Evolutionary conservation across 2,113 vertebrate species (phyloP).

Genomic region (Epinephelus moara): DNA sequence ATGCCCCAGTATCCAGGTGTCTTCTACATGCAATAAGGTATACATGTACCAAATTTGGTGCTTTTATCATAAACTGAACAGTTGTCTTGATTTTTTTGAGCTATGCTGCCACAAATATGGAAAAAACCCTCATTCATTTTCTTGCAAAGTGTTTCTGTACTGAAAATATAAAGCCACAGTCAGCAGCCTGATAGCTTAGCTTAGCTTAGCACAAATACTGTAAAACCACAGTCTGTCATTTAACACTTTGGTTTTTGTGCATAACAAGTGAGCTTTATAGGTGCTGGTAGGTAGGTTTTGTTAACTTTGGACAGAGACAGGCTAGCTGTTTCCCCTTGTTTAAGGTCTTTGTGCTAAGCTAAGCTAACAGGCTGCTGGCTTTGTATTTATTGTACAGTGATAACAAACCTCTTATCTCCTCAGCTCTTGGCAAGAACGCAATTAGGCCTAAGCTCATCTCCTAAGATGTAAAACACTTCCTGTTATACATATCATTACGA

Average conservation of each 20-base stretch:
- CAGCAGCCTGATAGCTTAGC: background rate
- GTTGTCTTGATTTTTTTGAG: too few relatives aligned
- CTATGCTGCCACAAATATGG: too few relatives aligned
- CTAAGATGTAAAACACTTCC: background rate
- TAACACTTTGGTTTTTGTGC: background rate
- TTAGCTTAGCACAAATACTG: background rate
- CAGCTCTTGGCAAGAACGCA: background rate
- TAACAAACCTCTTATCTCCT: background rate
- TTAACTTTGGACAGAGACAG: background rate
- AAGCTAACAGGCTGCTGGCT: background rate
- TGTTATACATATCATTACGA: background rate
- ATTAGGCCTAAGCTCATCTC: background rate
- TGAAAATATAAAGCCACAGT: background rate
- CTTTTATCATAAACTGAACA: too few relatives aligned
- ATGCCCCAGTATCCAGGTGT: too few relatives aligned
- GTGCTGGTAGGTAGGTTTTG: background rate
- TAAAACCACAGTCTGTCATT: background rate
- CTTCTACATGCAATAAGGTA: too few relatives aligned
- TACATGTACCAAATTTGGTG: too few relatives aligned
- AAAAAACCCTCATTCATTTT: background rate
- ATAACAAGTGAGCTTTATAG: background rate
- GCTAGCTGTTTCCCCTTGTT: background rate
- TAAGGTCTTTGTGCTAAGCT: background rate
- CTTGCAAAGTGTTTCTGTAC: background rate
- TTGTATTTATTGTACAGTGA: background rate